A percentile compares a stretch with the other conserved stretches of the same genome.
These are phyloP conservation scores for Argyresthia albistria DNA, from an alignment of 2,888 invertebrate genomes.

Conservation along the genomic window DNA sequence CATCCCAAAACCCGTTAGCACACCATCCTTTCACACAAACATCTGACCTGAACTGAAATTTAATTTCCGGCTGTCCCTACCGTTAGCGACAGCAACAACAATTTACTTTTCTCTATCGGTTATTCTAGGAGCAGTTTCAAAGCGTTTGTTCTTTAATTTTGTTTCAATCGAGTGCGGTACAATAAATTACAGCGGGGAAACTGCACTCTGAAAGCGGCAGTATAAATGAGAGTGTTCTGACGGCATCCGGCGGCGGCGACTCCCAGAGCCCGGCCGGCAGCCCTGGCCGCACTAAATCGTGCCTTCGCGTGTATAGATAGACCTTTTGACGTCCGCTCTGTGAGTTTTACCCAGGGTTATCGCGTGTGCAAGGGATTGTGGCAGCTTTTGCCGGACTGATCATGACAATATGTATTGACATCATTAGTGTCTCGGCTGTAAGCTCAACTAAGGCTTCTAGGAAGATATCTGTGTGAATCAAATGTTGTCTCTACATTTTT, in stretches of 20 bases:
- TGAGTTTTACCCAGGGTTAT: constrained; percentile 12
- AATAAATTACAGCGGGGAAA: constrained; percentile 4
- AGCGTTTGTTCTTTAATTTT: constrained; percentile 2
- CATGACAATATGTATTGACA: too few relatives aligned
- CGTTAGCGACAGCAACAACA: background rate
- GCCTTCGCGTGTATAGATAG: constrained; percentile 12
- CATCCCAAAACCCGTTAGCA: too few relatives aligned
- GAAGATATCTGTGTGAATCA: too few relatives aligned
- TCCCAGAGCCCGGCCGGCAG: constrained; percentile 11
- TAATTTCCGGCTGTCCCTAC: background rate
- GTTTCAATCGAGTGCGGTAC: constrained; percentile 1
- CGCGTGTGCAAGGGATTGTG: too few relatives aligned
- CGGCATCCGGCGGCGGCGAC: constrained; percentile 9
- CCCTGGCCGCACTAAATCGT: constrained; percentile 19
- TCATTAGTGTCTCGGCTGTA: too few relatives aligned
- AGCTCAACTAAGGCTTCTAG: too few relatives aligned
- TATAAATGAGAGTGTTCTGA: constrained; percentile 6
- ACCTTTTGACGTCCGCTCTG: constrained; percentile 13
- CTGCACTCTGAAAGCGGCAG: constrained; percentile 3
- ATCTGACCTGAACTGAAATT: too few relatives aligned
- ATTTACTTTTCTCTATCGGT: background rate
- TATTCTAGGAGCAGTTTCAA: background rate
- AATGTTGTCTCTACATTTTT: too few relatives aligned
- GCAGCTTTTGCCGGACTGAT: too few relatives aligned
- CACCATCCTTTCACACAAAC: too few relatives aligned